A percentile compares a stretch with the other conserved stretches of the same genome.
These are phyloP conservation scores for Galemys pyrenaicus DNA, from an alignment of 2,113 vertebrate genomes.

Conservation along the genomic window DNA sequence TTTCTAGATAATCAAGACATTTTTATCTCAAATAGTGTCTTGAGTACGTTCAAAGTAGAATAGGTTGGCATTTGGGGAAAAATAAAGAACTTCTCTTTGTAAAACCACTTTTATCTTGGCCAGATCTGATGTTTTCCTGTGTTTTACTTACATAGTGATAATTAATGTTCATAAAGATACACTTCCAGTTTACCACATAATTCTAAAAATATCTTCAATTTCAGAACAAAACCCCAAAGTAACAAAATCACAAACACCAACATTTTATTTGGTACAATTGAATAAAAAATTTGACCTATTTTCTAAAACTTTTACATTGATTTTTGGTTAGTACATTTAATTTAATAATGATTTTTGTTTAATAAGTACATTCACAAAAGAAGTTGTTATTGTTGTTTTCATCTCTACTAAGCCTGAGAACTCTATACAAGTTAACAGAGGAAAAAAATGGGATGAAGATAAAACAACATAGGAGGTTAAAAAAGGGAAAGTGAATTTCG, in stretches of 20 bases:
- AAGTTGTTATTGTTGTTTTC: background rate
- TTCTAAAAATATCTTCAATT: constrained; percentile 37
- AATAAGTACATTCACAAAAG: background rate
- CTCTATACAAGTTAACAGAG: background rate
- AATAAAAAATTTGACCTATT: constrained; percentile 40
- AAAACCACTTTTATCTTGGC: background rate
- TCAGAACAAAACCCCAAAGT: background rate
- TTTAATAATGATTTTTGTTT: constrained; percentile 25
- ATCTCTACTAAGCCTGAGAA: background rate
- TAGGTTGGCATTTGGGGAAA: constrained; percentile 47
- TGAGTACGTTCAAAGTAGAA: constrained; percentile 16
- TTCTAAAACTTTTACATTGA: constrained; percentile 22
- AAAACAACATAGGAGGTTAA: background rate
- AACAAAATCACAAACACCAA: background rate
- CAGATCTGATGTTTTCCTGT: constrained; percentile 11
- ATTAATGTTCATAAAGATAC: constrained; percentile 31
- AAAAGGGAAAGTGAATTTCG: background rate
- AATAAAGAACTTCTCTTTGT: background rate
- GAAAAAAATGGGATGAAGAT: constrained; percentile 2
- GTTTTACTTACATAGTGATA: constrained; percentile 9
- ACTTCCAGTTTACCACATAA: background rate
- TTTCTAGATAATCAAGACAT: constrained; percentile 67
- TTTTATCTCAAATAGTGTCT: constrained; percentile 71
- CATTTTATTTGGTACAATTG: background rate
- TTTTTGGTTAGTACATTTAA: background rate